Evolutionary conservation across 2,797 vertebrate species (phyloP).

Genomic region (Acropternis orthonyx): DNA sequence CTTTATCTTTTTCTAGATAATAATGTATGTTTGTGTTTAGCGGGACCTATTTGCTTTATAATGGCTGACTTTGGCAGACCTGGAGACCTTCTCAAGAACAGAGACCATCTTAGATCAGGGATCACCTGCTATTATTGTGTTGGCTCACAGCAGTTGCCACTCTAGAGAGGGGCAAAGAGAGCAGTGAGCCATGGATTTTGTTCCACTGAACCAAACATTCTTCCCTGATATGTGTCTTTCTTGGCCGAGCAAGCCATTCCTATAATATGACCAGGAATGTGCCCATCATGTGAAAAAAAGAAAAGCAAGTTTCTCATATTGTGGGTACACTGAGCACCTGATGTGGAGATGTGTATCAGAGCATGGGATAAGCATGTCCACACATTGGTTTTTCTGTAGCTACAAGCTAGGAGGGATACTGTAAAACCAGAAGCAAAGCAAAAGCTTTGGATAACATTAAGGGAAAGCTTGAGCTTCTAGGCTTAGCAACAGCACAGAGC

Average conservation of each 20-base stretch:
- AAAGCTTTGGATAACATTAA: background rate
- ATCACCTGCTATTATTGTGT: background rate
- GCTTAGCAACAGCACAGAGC: background rate
- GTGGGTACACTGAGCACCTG: background rate
- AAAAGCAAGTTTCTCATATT: background rate
- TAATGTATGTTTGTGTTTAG: background rate
- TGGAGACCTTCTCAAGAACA: background rate
- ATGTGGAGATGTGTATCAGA: fast-evolving
- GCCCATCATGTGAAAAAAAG: background rate
- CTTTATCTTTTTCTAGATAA: background rate
- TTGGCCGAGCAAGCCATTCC: background rate
- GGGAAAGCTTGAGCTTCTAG: background rate
- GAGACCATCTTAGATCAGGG: background rate
- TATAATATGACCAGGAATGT: too few species aligned
- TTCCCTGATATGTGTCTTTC: background rate
- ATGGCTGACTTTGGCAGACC: background rate
- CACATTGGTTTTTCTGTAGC: background rate
- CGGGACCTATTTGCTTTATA: background rate
- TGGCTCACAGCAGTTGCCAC: background rate
- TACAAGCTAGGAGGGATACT: background rate
- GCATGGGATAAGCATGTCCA: background rate
- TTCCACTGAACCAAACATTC: background rate
- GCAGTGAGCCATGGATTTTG: background rate
- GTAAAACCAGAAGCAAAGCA: background rate
- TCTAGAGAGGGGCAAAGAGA: background rate